Percentiles rank a stretch among this genome's conserved stretches.
Conservation (phyloP, 2,888 invertebrate genomes). For the Scaptomyza reducta region DNA sequence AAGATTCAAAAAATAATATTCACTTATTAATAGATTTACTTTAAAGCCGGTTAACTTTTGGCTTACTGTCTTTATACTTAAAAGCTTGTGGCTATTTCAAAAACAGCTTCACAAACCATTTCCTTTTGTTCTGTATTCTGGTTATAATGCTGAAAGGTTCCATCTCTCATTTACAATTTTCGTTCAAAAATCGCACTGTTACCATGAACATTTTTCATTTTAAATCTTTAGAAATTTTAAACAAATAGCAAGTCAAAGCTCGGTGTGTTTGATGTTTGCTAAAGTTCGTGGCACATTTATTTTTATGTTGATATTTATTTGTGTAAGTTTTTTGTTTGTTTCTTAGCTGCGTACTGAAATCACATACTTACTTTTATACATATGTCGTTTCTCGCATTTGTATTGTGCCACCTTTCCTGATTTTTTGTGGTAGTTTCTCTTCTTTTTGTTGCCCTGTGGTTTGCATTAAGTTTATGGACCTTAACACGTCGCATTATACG, state of each 20-base stretch:
- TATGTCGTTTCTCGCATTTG: conserved; percentile 23
- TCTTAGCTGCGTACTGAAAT: conserved; percentile 26
- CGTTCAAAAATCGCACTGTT: neutral
- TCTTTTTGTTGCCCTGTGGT: conserved; percentile 32
- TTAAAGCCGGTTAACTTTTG: neutral
- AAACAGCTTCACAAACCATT: neutral
- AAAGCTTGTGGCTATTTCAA: neutral
- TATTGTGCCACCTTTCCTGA: conserved; percentile 22
- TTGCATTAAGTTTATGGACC: conserved; percentile 76
- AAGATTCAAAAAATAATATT: too few relatives aligned
- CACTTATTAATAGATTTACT: too few relatives aligned
- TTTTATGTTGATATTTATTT: conserved; percentile 7
- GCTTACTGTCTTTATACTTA: neutral
- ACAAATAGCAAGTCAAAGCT: conserved; percentile 1
- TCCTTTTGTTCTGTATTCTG: neutral
- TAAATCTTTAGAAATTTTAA: neutral
- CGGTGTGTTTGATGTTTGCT: conserved; percentile 5
- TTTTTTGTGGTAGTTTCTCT: conserved; percentile 23
- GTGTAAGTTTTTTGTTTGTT: conserved; percentile 27
- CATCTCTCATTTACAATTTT: neutral
- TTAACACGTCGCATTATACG: conserved; percentile 57
- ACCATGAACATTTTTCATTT: neutral
- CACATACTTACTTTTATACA: neutral
- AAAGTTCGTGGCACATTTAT: conserved; percentile 2
- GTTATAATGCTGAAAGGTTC: neutral